Evolutionary conservation across 2,888 invertebrate genomes (phyloP).

Genomic region (Balanococcus diminutus): DNA sequence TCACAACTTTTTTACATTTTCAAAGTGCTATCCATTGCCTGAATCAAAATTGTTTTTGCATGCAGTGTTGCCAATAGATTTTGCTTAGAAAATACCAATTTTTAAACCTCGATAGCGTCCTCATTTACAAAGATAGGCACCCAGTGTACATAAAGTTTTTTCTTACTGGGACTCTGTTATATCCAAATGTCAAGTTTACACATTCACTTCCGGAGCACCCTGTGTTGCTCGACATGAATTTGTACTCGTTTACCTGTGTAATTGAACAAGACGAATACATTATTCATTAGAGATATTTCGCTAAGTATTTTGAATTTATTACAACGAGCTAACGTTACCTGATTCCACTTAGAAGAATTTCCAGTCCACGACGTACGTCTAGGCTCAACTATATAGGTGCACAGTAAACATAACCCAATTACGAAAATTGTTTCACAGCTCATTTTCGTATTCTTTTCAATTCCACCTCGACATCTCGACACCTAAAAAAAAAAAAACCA

Average conservation of each 20-base stretch:
- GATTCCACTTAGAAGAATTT: neutral
- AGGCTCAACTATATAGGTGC: neutral
- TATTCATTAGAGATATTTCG: conserved; percentile 2
- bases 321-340: neutral
- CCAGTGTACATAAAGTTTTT: too few relatives aligned
- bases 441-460: neutral
- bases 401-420: conserved; percentile 15
- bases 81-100: too few relatives aligned
- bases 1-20: too few relatives aligned
- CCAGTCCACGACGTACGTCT: neutral
- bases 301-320: neutral
- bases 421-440: conserved; percentile 16
- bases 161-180: too few relatives aligned
- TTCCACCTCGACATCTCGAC: neutral
- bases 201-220: too few relatives aligned
- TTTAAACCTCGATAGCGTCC: too few relatives aligned
- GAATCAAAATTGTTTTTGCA: too few relatives aligned
- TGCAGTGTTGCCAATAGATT: too few relatives aligned
- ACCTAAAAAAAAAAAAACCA: neutral
- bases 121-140: too few relatives aligned
- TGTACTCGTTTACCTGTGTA: neutral
- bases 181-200: too few relatives aligned
- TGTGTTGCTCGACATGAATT: neutral
- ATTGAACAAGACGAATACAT: neutral
- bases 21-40: too few relatives aligned